phyloP scores from a whole-genome alignment of 1,140 invertebrate genomes.

The Brachystomella parvula region DNA sequence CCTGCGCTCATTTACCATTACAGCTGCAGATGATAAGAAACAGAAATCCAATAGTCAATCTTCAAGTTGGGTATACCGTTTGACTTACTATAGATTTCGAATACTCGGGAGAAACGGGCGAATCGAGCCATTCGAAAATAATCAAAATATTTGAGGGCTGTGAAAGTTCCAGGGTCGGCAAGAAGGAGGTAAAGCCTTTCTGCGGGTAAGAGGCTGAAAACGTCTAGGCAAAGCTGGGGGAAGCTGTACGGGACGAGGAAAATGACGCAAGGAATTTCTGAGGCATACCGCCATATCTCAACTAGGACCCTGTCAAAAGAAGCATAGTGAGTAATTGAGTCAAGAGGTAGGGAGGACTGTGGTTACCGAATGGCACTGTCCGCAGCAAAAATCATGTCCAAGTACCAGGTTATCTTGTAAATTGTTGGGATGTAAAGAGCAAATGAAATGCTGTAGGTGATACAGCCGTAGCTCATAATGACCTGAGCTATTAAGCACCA shows the following conservation, averaged over 20 bases:
- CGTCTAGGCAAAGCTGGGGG: constrained; percentile 12
- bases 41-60: background rate
- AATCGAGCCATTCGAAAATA: constrained; percentile 21
- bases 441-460: constrained; percentile 16
- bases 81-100: constrained; percentile 15
- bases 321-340: too few species aligned
- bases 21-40: constrained; percentile 3
- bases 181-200: constrained; percentile 19
- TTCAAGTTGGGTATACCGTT: background rate
- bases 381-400: constrained; percentile 10
- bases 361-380: constrained; percentile 12
- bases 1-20: constrained; percentile 4
- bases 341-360: too few species aligned
- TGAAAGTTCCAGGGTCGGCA: background rate
- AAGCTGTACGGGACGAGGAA: constrained; percentile 17
- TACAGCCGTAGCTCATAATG: background rate
- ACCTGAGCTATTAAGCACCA: background rate
- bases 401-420: background rate
- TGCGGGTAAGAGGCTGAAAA: constrained; percentile 16
- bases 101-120: constrained; percentile 5
- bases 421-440: background rate
- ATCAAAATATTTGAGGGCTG: background rate
- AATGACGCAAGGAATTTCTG: background rate
- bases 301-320: too few species aligned
- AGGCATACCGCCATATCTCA: constrained; percentile 17